Evolutionary conservation across 1,140 invertebrate species (phyloP), one percentile per base, ranked within the genome.

Genomic region (Lepidurus couesii): DNA sequence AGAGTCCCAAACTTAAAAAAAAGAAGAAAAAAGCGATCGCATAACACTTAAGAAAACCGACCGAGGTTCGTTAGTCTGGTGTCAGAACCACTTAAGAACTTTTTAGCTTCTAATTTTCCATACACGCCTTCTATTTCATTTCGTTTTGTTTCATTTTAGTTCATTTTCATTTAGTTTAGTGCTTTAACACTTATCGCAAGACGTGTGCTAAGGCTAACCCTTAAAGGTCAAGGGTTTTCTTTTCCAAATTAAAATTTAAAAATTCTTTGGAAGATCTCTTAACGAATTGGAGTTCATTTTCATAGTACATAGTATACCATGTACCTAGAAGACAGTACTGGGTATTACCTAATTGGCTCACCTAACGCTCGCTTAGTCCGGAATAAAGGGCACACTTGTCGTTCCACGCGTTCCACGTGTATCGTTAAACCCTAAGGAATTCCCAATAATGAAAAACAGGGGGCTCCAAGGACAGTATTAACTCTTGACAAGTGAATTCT

Each of bases 21-120:
- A 21, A 21, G 53, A 21, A n/a, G n/a, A 21, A 16, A 65, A 16
- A 65, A 65, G 47, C 1, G 53, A 65, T 65, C 53, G 3, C 53
- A 16, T 65, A 65, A 65, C 53, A 65, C 53, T 65, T 65, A 65
- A 65, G 53, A 65, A 16, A 65, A 65, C 53, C 53, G 13, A 65
- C 53, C 53, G 21, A 21, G 21, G 53, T 65, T 65, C 53, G 53
- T 65, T 65, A 65, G 53, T 21, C 21, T 65, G 53, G 21, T 65
- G 53, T 65, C 53, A 65, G 53, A 65, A 65, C 53, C 53, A 65
- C 53, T 65, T 65, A 65, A 65, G 53, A 65, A 65, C 53, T 65
- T 65, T 65, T 65, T 65, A 65, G 53, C 53, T 16, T 65, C 53
- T 65, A 65, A 65, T 65, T 13, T 65, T n/a, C 53, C 53, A 65